phyloP scores from a whole-genome alignment of 1,140 invertebrate genomes.

The Zaprionus capensis region DNA sequence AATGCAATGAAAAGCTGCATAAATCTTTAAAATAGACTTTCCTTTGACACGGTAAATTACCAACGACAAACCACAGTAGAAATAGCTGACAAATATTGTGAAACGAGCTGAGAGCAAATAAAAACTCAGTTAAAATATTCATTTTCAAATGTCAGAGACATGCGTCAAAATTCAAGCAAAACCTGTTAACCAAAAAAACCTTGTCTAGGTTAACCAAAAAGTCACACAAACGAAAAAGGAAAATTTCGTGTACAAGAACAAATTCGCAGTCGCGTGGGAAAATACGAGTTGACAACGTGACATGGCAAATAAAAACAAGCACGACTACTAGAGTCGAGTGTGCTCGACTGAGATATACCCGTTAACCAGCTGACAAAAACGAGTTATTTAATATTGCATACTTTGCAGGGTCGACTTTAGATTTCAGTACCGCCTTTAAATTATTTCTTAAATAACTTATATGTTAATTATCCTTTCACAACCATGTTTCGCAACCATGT shows the following conservation, averaged over 20 bases:
- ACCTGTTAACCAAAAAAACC: conserved; percentile 20
- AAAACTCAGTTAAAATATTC: conserved; percentile 27
- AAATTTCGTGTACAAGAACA: not conserved
- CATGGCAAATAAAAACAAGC: conserved; percentile 7
- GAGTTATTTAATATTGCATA: no score
- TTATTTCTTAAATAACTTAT: no score
- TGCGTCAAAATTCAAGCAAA: conserved; percentile 21
- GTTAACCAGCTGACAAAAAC: no score
- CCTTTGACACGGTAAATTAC: not conserved
- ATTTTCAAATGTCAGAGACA: conserved; percentile 14
- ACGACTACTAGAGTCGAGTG: no score
- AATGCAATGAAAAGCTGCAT: not conserved
- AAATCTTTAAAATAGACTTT: not conserved
- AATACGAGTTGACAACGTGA: conserved; percentile 28
- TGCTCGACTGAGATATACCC: no score
- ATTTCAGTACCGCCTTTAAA: no score
- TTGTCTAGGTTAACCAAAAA: conserved; percentile 28
- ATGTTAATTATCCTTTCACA: no score
- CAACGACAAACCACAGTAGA: conserved; percentile 9
- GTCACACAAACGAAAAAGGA: not conserved
- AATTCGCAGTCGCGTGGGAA: conserved; percentile 3
- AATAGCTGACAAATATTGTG: conserved; percentile 18
- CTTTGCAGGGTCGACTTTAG: no score
- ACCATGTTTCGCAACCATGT: no score
- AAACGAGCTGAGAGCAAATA: not conserved